Conservation (phyloP, 2,888 invertebrate species). For the Endomychus coccineus region DNA sequence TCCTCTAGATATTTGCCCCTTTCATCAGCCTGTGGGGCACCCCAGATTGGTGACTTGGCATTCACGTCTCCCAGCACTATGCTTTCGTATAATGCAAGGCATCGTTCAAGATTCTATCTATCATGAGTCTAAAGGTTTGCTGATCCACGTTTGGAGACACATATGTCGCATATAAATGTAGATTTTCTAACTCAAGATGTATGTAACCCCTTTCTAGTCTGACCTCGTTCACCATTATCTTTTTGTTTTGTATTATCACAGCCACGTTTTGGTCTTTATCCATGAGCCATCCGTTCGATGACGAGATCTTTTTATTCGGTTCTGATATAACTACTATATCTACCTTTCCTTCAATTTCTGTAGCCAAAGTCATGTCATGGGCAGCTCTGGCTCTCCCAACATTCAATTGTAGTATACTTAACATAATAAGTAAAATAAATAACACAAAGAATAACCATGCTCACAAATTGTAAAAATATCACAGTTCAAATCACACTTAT, state of each 20-base stretch:
- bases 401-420: no score
- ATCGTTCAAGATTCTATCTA: slow-evolving; percentile 4
- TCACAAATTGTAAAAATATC: no score
- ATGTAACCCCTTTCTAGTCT: not conserved
- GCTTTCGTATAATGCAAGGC: not conserved
- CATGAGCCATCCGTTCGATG: slow-evolving; percentile 4
- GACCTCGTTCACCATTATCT: slow-evolving; percentile 1
- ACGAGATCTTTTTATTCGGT: no score
- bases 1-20: slow-evolving; percentile 5
- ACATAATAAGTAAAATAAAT: no score
- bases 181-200: not conserved
- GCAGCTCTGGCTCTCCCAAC: no score
- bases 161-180: slow-evolving; percentile 1
- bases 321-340: no score
- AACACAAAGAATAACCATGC: no score
- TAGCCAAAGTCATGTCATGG: no score
- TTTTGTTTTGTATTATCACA: not conserved
- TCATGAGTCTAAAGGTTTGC: not conserved
- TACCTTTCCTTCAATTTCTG: no score
- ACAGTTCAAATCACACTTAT: no score
- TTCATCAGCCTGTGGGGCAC: not conserved
- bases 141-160: slow-evolving; percentile 5
- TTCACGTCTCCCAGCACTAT: slow-evolving; percentile 5
- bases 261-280: slow-evolving; percentile 2
- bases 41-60: slow-evolving; percentile 6